These are phyloP conservation scores for Tridacna gigas DNA, from an alignment of 2,888 invertebrate species.

Conservation along the genomic window DNA sequence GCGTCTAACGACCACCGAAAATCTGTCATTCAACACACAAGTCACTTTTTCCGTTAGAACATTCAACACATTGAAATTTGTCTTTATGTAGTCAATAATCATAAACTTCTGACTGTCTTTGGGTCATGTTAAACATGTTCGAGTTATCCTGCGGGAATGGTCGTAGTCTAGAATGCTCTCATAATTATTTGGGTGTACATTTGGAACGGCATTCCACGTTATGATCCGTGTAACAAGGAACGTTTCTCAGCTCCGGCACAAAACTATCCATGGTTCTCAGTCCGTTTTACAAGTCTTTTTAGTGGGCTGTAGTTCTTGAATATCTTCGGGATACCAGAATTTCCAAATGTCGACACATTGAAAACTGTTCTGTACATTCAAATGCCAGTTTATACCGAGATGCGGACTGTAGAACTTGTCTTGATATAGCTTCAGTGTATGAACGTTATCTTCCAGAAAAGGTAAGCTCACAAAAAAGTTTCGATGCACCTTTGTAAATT, in stretches of 20 bases:
- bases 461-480: slow-evolving; percentile 29
- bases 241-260: background rate
- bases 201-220: slow-evolving; percentile 5
- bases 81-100: slow-evolving; percentile 18
- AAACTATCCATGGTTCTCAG: slow-evolving; percentile 13
- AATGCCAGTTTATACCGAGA: slow-evolving; percentile 43
- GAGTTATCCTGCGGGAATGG: background rate
- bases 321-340: slow-evolving; percentile 39
- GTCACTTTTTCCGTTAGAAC: slow-evolving; percentile 14
- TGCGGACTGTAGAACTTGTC: slow-evolving; percentile 36
- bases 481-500: slow-evolving; percentile 42
- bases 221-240: slow-evolving; percentile 19
- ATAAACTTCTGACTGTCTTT: slow-evolving; percentile 28
- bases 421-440: slow-evolving; percentile 27
- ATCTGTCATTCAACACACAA: slow-evolving; percentile 22
- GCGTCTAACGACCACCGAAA: slow-evolving; percentile 29
- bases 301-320: slow-evolving; percentile 32
- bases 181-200: slow-evolving; percentile 19
- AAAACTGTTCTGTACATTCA: slow-evolving; percentile 27
- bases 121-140: slow-evolving; percentile 7
- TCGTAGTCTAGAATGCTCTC: background rate
- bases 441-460: slow-evolving; percentile 18
- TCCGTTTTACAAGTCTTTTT: slow-evolving; percentile 36
- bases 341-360: slow-evolving; percentile 36
- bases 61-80: slow-evolving; percentile 17